Evolutionary conservation across 2,797 vertebrate species (phyloP).

Genomic region (Scomberomorus guttatus): DNA sequence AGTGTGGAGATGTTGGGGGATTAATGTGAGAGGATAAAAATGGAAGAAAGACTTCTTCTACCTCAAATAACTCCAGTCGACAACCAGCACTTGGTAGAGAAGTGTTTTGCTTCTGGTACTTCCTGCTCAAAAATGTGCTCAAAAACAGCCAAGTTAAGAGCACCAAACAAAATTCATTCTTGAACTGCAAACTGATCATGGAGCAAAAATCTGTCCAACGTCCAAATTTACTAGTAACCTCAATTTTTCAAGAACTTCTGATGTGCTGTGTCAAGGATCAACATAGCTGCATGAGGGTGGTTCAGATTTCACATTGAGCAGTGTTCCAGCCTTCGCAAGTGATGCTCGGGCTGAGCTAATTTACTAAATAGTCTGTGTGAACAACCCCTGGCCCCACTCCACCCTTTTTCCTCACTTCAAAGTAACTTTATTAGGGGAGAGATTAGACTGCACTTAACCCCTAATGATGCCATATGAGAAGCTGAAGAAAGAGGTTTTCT

Average conservation of each 20-base stretch:
- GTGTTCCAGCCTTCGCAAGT: constrained; percentile 44
- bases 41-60: constrained; percentile 26
- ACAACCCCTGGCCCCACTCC: constrained; percentile 72
- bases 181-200: not conserved
- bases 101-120: too few relatives aligned
- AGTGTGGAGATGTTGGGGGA: not conserved
- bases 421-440: constrained; percentile 91
- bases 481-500: constrained; percentile 65
- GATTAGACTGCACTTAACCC: constrained; percentile 93
- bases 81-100: not conserved
- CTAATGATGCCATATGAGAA: constrained; percentile 77
- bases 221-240: not conserved
- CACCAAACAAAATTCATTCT: not conserved
- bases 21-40: constrained; percentile 56
- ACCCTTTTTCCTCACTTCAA: constrained; percentile 89
- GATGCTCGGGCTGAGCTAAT: constrained; percentile 84
- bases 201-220: not conserved
- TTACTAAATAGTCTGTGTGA: constrained; percentile 87
- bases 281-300: constrained; percentile 38
- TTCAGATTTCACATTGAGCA: constrained; percentile 80
- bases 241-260: not conserved
- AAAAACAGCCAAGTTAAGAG: not conserved
- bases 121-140: not conserved
- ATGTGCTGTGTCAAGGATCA: not conserved
- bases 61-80: constrained; percentile 15